Evolutionary conservation across 2,888 invertebrate genomes (phyloP), one percentile per base, ranked within the genome.

Genomic region (Hypolimnas misippus): DNA sequence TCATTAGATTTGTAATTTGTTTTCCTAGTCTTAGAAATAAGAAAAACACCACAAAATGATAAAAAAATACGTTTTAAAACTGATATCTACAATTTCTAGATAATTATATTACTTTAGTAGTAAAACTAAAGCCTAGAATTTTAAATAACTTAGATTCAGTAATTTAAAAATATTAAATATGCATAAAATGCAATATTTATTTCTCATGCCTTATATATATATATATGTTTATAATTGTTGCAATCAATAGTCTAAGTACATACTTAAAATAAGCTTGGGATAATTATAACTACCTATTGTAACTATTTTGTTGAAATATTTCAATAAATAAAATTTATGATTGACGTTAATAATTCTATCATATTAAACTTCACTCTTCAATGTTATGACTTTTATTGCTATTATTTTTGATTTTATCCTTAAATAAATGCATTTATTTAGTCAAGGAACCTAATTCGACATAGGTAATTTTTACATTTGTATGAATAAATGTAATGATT

Each of bases 321-420:
- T 75, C 73, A 74, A 74, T 76, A 72, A 71, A 73, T 66, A 71
- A 70, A 70, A 77, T 74, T 77, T 78, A 76, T 61, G 50, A 63
- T 79, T 78, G 74, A 74, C 70, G 76, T 76, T 62, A 64, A 21
- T 62, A 63, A 52, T 62, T 63, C 55, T 38, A 64, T 72, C 74
- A 44, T 65, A 69, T 62, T 67, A 69, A 69, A 69, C 35, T 62
- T 69, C 57, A 58, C 63, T 61, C 63, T 58, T 42, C 51, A 38
- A 57, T 19, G 40, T 51, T 14, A 29, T 31, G 57, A 31, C 25
- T 55, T 59, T 64, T 57, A 52, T 65, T 50, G 31, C 8, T 5
- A 31, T 31, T 31, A 31, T 2, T 0, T 31, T 31, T 31, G 8
- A 31, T 8, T 31, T 31, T 31, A 7, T 31, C 5, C 5, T 5